Conservation (phyloP, 2,797 vertebrate species). For the Gymnothorax javanicus region DNA sequence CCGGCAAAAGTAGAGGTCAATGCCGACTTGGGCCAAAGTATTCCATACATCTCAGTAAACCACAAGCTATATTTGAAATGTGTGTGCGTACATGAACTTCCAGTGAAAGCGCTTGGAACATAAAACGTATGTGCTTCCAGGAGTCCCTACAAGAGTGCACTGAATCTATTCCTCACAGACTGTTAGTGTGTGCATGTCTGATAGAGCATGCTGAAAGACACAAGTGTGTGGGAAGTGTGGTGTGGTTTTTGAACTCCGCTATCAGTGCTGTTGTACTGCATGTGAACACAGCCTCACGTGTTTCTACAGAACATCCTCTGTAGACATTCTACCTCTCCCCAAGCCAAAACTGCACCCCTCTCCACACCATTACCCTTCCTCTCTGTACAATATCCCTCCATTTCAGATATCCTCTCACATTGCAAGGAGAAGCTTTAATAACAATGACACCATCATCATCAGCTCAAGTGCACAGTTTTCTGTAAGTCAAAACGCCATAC, state of each 20-base stretch:
- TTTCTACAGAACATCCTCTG: neutral
- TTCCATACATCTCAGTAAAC: no score
- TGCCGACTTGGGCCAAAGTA: no score
- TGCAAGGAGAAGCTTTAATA: neutral
- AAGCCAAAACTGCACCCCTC: neutral
- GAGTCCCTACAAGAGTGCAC: neutral
- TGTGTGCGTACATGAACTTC: constrained; percentile 16
- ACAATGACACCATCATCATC: neutral
- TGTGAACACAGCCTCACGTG: constrained; percentile 9
- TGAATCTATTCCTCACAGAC: neutral
- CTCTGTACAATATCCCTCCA: neutral
- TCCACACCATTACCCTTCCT: neutral
- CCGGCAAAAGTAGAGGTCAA: no score
- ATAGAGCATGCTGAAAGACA: constrained; percentile 30
- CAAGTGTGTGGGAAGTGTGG: constrained; percentile 48
- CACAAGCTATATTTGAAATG: constrained; percentile 32
- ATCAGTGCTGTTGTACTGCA: constrained; percentile 48
- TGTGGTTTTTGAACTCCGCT: constrained; percentile 48
- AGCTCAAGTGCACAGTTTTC: neutral
- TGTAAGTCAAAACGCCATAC: neutral
- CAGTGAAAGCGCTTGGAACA: neutral
- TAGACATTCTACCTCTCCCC: neutral
- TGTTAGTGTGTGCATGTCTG: constrained; percentile 13
- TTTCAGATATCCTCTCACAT: neutral
- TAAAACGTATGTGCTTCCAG: constrained; percentile 10